Evolutionary conservation across 35 echinoderm and acorn worm species (phyloP).

Genomic region (Amphiura filiformis): DNA sequence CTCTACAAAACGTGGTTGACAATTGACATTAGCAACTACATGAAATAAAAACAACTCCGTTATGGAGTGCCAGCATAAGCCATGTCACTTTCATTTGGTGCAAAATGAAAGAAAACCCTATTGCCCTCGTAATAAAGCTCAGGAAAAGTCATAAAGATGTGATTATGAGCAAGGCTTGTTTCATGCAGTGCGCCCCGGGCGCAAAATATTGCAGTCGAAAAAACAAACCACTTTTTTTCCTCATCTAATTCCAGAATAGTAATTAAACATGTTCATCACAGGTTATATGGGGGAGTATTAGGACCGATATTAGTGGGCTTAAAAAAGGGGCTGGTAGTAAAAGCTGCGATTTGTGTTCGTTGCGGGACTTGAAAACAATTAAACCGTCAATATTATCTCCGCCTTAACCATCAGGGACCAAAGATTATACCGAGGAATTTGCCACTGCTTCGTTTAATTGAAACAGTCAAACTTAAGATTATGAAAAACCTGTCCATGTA

Average conservation of each 20-base stretch:
- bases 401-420: background rate
- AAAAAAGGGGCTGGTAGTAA: background rate
- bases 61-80: background rate
- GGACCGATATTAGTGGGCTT: background rate
- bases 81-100: background rate
- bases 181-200: background rate
- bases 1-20: background rate
- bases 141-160: constrained; percentile 10
- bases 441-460: background rate
- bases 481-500: too few species aligned
- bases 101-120: background rate
- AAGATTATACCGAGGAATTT: background rate
- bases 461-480: too few species aligned
- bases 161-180: background rate
- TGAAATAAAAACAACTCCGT: background rate
- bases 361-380: background rate
- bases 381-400: background rate
- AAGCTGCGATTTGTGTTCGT: background rate
- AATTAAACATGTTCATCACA: background rate
- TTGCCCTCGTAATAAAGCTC: background rate
- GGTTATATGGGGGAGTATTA: background rate
- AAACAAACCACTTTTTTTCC: background rate
- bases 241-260: background rate
- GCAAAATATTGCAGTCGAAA: background rate
- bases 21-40: background rate